Percentiles rank a stretch among this genome's conserved stretches.
Conservation (phyloP, 1,140 invertebrate genomes). For the Battus philenor region DNA sequence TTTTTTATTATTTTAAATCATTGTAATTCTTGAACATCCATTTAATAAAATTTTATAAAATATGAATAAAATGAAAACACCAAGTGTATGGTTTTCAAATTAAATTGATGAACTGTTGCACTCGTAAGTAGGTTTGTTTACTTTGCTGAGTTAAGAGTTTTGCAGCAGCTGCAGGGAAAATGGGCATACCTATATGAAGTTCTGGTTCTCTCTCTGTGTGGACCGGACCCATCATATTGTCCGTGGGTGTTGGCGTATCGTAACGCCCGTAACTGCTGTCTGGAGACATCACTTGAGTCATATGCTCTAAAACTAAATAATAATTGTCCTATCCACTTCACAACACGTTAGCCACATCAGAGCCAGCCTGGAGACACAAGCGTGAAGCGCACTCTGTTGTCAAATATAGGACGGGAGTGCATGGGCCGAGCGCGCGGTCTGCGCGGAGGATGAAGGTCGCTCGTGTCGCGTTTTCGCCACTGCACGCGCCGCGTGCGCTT, state of each 20-base stretch:
- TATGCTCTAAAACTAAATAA: conserved; percentile 50
- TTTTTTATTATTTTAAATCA: no score
- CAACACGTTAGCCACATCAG: conserved; percentile 62
- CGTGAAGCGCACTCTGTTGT: conserved; percentile 41
- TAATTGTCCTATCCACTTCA: conserved; percentile 56
- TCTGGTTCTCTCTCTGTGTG: conserved; percentile 71
- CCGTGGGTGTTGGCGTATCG: conserved; percentile 54
- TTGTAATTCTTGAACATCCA: no score
- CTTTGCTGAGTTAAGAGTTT: background rate
- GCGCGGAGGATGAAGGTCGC: conserved; percentile 68
- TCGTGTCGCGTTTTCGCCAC: conserved; percentile 40
- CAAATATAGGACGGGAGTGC: conserved; percentile 60
- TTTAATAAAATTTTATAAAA: no score
- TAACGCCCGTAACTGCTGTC: conserved; percentile 73
- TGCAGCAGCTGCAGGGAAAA: background rate
- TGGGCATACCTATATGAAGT: conserved; percentile 68
- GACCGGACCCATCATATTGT: conserved; percentile 57
- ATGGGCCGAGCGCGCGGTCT: conserved; percentile 48
- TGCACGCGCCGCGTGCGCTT: conserved; percentile 66
- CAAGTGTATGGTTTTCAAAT: no score
- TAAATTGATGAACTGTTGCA: no score
- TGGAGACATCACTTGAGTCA: conserved; percentile 74
- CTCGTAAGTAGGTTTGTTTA: conserved; percentile 1
- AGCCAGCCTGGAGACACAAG: conserved; percentile 39
- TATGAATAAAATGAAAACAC: no score